A percentile compares a stretch with the other conserved stretches of the same genome.
These are phyloP conservation scores for Liparis tanakae DNA, from an alignment of 2,797 vertebrate genomes.

Conservation along the genomic window DNA sequence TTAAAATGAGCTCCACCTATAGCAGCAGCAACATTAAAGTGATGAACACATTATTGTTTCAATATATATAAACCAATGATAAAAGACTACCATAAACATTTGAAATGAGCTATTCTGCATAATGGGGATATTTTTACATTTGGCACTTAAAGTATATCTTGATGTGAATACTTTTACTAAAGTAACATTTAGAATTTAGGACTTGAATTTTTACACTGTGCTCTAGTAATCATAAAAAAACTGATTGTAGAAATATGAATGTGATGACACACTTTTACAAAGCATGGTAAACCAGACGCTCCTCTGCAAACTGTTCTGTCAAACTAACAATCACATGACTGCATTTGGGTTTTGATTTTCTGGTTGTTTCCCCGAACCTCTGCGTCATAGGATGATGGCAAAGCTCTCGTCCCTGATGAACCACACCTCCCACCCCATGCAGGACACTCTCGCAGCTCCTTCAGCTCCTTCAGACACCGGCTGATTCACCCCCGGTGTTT, in stretches of 20 bases:
- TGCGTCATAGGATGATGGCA: too few species aligned
- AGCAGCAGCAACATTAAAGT: too few species aligned
- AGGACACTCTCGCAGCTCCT: too few species aligned
- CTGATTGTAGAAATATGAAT: too few species aligned
- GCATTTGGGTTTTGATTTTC: neutral
- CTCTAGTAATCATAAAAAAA: too few species aligned
- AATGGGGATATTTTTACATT: neutral
- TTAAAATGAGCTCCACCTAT: too few species aligned
- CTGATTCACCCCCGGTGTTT: too few species aligned
- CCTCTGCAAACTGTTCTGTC: neutral
- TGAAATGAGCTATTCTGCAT: neutral
- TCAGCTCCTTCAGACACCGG: too few species aligned
- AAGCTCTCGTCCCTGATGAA: too few species aligned
- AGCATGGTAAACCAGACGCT: too few species aligned
- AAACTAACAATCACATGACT: neutral
- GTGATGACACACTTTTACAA: too few species aligned
- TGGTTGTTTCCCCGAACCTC: conserved; percentile 12
- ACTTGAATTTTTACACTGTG: neutral
- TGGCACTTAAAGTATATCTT: neutral
- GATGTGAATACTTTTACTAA: neutral
- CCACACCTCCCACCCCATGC: too few species aligned
- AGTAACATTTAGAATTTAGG: neutral
- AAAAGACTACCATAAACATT: neutral
- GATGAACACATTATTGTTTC: neutral
- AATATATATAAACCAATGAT: neutral